Evolutionary conservation across 2,888 invertebrate genomes (phyloP).

Genomic region (Tinea trinotella): DNA sequence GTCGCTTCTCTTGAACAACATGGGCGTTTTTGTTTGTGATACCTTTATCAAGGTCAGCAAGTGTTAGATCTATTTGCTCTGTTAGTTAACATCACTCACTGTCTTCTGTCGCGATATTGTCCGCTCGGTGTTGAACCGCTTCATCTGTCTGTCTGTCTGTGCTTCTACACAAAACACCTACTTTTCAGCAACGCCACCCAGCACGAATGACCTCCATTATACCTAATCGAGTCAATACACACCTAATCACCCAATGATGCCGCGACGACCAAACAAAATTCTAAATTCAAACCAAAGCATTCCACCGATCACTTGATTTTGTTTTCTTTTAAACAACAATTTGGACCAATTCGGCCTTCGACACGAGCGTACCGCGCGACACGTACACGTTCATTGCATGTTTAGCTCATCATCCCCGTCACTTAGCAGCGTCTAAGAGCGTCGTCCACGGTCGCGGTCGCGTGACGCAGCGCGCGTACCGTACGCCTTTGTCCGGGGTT

Average conservation of each 20-base stretch:
- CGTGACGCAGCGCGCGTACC: slow-evolving; percentile 30
- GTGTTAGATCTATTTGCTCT: slow-evolving; percentile 64
- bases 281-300: slow-evolving; percentile 22
- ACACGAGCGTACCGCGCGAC: slow-evolving; percentile 42
- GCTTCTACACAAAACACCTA: slow-evolving; percentile 54
- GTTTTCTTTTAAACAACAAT: not conserved
- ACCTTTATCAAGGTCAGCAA: slow-evolving; percentile 67
- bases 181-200: slow-evolving; percentile 41
- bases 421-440: slow-evolving; percentile 56
- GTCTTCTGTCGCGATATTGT: slow-evolving; percentile 53
- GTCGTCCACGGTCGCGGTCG: slow-evolving; percentile 25
- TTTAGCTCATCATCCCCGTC: slow-evolving; percentile 69
- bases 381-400: slow-evolving; percentile 67
- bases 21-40: slow-evolving; percentile 73
- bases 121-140: slow-evolving; percentile 53
- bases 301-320: slow-evolving; percentile 9
- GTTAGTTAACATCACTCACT: slow-evolving; percentile 67
- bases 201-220: slow-evolving; percentile 43
- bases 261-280: slow-evolving; percentile 35
- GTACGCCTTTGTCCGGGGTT: slow-evolving; percentile 62
- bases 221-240: slow-evolving; percentile 24
- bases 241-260: slow-evolving; percentile 43
- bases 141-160: slow-evolving; percentile 55
- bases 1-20: slow-evolving; percentile 34
- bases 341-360: slow-evolving; percentile 45